Percentiles rank a stretch among this genome's conserved stretches.
These are phyloP conservation scores for Cherax destructor DNA, from an alignment of 1,140 invertebrate genomes.

Conservation along the genomic window DNA sequence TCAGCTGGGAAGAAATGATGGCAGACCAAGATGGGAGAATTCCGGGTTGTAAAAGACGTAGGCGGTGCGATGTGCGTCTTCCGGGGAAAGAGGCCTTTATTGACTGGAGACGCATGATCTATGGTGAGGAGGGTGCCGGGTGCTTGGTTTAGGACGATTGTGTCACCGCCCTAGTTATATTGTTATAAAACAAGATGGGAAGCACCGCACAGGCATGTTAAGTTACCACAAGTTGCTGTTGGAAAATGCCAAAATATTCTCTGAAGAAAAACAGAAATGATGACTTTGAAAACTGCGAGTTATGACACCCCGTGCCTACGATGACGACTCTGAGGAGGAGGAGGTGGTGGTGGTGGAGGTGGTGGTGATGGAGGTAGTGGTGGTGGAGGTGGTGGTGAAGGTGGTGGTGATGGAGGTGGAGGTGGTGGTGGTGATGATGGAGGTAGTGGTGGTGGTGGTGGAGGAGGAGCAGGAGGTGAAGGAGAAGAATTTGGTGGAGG, in stretches of 20 bases:
- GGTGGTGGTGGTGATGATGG: not conserved
- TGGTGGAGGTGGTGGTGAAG: not conserved
- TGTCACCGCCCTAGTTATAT: slow-evolving; percentile 51
- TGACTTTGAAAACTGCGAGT: slow-evolving; percentile 66
- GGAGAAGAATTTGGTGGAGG: not conserved
- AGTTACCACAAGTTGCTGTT: slow-evolving; percentile 61
- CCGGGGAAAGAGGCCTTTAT: slow-evolving; percentile 25
- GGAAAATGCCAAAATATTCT: slow-evolving; percentile 65
- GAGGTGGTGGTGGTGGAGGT: not conserved
- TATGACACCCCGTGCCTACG: slow-evolving; percentile 60
- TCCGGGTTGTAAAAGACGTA: slow-evolving; percentile 33
- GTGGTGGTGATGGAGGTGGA: not conserved
- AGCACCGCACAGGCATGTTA: slow-evolving; percentile 65
- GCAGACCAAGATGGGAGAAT: slow-evolving; percentile 61
- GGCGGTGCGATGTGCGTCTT: not conserved
- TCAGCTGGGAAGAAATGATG: slow-evolving; percentile 59
- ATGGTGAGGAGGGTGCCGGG: not conserved
- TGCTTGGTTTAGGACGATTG: slow-evolving; percentile 33
- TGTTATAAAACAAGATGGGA: slow-evolving; percentile 69
- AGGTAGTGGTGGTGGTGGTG: not conserved
- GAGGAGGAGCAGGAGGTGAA: not conserved
- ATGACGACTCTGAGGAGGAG: slow-evolving; percentile 30
- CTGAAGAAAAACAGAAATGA: slow-evolving; percentile 68
- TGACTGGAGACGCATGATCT: not conserved
- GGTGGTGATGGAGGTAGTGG: not conserved